Evolutionary conservation across 2,797 vertebrate genomes (phyloP).

Genomic region (Ambastaia sidthimunki): DNA sequence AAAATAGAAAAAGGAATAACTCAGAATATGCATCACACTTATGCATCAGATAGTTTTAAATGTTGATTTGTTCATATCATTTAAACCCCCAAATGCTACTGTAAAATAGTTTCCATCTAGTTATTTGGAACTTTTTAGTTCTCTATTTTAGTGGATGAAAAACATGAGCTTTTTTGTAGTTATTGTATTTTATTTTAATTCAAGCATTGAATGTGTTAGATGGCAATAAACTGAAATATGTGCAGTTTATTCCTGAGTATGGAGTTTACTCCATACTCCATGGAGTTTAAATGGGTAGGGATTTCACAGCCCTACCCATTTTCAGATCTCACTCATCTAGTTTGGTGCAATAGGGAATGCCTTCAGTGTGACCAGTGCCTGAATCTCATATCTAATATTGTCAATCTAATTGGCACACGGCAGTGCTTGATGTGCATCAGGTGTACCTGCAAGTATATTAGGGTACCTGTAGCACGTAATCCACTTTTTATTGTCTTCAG

Average conservation of each 20-base stretch:
- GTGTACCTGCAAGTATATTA: no score
- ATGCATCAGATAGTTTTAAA: background rate
- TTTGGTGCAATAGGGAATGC: no score
- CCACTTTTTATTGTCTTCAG: no score
- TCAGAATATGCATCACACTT: conserved; percentile 29
- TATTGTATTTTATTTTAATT: background rate
- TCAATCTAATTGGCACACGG: no score
- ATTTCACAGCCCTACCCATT: no score
- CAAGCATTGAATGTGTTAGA: background rate
- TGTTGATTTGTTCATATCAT: conserved; percentile 2
- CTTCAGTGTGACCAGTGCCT: no score
- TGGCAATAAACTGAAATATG: background rate
- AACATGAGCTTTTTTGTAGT: conserved; percentile 76
- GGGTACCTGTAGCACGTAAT: no score
- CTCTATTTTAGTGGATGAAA: conserved; percentile 73
- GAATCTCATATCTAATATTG: no score
- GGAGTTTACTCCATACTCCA: no score
- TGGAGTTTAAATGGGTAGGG: no score
- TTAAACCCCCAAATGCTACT: background rate
- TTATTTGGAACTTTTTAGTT: conserved; percentile 19
- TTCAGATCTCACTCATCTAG: no score
- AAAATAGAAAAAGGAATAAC: conserved; percentile 4
- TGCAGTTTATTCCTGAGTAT: background rate
- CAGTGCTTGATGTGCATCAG: no score
- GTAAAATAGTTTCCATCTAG: conserved; percentile 9